Percentiles rank a stretch among this genome's conserved stretches.
These are phyloP conservation scores for Orestias chungarensis DNA, from an alignment of 2,797 vertebrate species.

Conservation along the genomic window DNA sequence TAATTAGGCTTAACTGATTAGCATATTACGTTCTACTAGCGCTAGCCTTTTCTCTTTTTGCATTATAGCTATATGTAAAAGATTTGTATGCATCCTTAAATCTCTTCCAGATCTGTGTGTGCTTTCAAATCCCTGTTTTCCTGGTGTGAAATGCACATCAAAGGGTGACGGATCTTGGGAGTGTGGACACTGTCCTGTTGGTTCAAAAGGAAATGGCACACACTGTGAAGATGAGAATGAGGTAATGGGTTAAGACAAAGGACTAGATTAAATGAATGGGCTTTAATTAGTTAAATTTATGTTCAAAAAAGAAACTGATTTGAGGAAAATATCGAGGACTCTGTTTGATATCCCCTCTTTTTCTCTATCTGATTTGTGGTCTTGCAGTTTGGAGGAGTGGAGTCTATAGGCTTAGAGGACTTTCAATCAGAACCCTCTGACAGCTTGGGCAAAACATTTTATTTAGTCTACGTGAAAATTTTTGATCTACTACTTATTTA, in stretches of 20 bases:
- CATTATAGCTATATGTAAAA: neutral
- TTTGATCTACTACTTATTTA: neutral
- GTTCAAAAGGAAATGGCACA: conserved; percentile 91
- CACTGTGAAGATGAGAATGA: conserved; percentile 94
- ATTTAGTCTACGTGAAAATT: neutral
- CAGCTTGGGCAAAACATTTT: neutral
- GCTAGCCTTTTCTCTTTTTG: conserved; percentile 3
- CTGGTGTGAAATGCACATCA: conserved; percentile 88
- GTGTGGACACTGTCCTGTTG: conserved; percentile 88
- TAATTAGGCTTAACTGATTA: conserved; percentile 7
- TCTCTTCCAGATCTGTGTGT: conserved; percentile 86
- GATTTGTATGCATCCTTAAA: neutral
- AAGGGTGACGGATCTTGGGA: conserved; percentile 89
- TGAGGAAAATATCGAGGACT: neutral
- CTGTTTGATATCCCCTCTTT: neutral
- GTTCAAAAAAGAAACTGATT: neutral
- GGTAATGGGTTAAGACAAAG: conserved; percentile 70
- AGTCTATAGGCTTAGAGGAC: neutral
- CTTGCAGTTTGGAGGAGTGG: neutral
- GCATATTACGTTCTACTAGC: neutral
- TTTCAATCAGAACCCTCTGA: neutral
- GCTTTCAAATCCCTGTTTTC: conserved; percentile 92
- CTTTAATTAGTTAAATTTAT: neutral
- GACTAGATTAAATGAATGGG: conserved; percentile 1
- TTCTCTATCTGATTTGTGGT: neutral